A percentile compares a stretch with the other conserved stretches of the same genome.
Evolutionary conservation across 2,113 vertebrate species (phyloP).

Genomic region (Toxotes chatareus): DNA sequence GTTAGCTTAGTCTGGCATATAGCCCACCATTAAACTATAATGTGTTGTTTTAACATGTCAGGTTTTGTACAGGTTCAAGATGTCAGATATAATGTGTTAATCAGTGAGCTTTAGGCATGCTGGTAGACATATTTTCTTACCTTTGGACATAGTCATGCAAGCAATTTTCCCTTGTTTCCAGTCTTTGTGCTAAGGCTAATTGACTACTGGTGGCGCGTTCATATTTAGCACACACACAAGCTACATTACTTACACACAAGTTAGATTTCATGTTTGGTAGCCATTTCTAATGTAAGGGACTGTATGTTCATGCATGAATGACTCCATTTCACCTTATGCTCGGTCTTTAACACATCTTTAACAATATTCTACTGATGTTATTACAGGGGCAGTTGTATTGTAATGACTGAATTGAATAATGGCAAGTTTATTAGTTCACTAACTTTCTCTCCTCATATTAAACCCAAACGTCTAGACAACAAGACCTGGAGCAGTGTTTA

Average conservation of each 20-base stretch:
- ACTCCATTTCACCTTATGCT: neutral
- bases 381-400: conserved; percentile 23
- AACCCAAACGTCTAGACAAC: conserved; percentile 60
- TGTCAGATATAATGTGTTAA: neutral
- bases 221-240: neutral
- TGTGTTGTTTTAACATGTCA: neutral
- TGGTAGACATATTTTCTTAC: neutral
- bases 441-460: conserved; percentile 52
- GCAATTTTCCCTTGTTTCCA: neutral
- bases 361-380: neutral
- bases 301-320: neutral
- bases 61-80: neutral
- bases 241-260: too few species aligned
- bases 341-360: conserved; percentile 3
- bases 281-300: neutral
- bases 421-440: conserved; percentile 22
- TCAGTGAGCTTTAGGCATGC: neutral
- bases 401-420: conserved; percentile 45
- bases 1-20: neutral
- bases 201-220: neutral
- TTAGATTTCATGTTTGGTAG: neutral
- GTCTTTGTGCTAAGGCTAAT: neutral
- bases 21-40: neutral
- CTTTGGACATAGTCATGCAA: neutral
- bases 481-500: conserved; percentile 50